Percentiles rank a stretch among this genome's conserved stretches.
phyloP scores from a whole-genome alignment of 2,113 vertebrate genomes.

The Vanacampus margaritifer region DNA sequence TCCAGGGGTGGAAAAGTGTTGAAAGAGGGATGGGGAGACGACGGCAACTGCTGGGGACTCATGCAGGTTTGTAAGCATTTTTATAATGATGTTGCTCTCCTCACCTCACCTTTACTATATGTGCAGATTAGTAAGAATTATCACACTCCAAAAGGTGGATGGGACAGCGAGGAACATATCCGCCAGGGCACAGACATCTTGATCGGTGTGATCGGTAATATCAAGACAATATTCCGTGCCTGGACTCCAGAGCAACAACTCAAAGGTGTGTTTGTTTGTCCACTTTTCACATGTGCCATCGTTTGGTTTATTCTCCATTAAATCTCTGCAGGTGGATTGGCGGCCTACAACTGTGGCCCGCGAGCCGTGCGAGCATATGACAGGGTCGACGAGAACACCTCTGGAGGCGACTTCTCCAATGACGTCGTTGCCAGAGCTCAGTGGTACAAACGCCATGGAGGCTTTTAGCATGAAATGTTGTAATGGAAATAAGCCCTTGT shows the following conservation, averaged over 20 bases:
- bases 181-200: conserved; percentile 26
- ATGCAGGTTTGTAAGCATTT: conserved; percentile 44
- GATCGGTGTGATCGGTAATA: neutral
- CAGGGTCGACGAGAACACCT: neutral
- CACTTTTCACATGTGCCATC: neutral
- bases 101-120: neutral
- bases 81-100: neutral
- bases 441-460: conserved; percentile 32
- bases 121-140: conserved; percentile 36
- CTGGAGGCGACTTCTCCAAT: conserved; percentile 42
- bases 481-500: neutral
- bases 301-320: neutral
- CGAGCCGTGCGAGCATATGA: neutral
- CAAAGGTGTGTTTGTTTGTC: conserved; percentile 46
- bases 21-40: conserved; percentile 20
- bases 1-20: conserved; percentile 50
- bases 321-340: conserved; percentile 28
- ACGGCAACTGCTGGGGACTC: conserved; percentile 29
- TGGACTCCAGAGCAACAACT: conserved; percentile 32
- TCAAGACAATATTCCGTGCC: neutral
- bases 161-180: conserved; percentile 42
- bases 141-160: neutral
- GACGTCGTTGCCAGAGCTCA: conserved; percentile 56
- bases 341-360: conserved; percentile 50
- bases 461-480: neutral